phyloP scores from a whole-genome alignment of 2,797 vertebrate genomes.

The Distichodus sexfasciatus region DNA sequence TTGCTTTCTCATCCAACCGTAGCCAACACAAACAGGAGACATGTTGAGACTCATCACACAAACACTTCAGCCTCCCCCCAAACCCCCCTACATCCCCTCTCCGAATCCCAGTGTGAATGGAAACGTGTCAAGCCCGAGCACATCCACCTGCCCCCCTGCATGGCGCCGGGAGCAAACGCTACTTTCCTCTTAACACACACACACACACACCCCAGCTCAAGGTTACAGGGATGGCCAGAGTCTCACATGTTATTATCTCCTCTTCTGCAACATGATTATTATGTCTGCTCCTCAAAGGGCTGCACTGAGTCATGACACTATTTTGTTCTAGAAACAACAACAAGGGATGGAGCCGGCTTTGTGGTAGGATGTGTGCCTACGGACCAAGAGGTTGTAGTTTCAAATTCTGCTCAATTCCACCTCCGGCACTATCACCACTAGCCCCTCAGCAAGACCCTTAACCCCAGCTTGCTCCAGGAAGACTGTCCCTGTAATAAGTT shows the following conservation, averaged over 20 bases:
- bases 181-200: slow-evolving; percentile 17
- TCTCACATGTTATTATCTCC: neutral
- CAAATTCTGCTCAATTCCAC: too few species aligned
- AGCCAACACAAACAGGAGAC: slow-evolving; percentile 5
- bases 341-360: too few species aligned
- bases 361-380: too few species aligned
- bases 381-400: too few species aligned
- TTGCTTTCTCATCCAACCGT: neutral
- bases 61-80: slow-evolving; percentile 1
- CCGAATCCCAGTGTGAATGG: slow-evolving; percentile 19
- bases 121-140: slow-evolving; percentile 22
- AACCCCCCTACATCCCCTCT: slow-evolving; percentile 1
- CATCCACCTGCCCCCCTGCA: neutral
- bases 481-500: too few species aligned
- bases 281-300: neutral
- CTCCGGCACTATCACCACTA: too few species aligned
- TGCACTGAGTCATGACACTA: neutral
- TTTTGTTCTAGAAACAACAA: neutral
- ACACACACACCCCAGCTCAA: slow-evolving; percentile 7
- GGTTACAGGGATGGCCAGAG: neutral
- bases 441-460: too few species aligned
- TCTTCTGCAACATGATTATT: slow-evolving; percentile 9
- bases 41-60: slow-evolving; percentile 20
- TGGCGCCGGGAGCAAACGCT: neutral
- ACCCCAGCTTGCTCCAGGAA: too few species aligned